Percentiles rank a stretch among this genome's conserved stretches.
These are phyloP conservation scores for Rafetus swinhoei DNA, from an alignment of 2,113 vertebrate genomes.

Conservation along the genomic window DNA sequence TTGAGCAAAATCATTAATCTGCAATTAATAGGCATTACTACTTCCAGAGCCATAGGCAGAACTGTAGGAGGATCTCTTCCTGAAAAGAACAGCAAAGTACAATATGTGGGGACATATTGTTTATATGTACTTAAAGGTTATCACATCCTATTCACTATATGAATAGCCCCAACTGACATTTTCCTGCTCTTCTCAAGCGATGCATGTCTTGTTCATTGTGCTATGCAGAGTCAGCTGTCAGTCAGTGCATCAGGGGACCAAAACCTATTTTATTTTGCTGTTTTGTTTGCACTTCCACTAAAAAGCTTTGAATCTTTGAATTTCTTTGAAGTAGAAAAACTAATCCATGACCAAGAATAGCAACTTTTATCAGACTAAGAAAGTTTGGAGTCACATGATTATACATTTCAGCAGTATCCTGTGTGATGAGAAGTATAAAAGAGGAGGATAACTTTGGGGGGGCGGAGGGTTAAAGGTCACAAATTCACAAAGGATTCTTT, in stretches of 20 bases:
- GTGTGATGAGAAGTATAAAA: neutral
- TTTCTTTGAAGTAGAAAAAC: conserved; percentile 62
- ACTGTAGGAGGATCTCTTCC: conserved; percentile 44
- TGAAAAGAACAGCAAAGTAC: conserved; percentile 59
- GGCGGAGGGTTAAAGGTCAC: neutral
- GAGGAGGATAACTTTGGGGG: neutral
- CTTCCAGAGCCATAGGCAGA: conserved; percentile 15
- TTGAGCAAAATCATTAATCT: conserved; percentile 31
- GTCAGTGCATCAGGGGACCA: conserved; percentile 59
- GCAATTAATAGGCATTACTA: neutral
- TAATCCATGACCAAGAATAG: conserved; percentile 27
- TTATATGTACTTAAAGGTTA: conserved; percentile 75
- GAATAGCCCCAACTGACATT: conserved; percentile 68
- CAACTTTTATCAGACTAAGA: conserved; percentile 20
- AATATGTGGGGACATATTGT: conserved; percentile 71
- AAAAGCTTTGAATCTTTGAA: conserved; percentile 65
- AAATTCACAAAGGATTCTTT: neutral
- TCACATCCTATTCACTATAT: conserved; percentile 69
- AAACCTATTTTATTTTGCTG: conserved; percentile 61
- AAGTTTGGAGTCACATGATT: conserved; percentile 25
- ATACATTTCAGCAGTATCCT: neutral
- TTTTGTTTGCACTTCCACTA: conserved; percentile 69
- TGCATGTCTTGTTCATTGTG: conserved; percentile 72
- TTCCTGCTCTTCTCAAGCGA: conserved; percentile 68
- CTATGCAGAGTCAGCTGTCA: conserved; percentile 67